Conservation (phyloP, 2,888 invertebrate species). For the Altica lythri region DNA sequence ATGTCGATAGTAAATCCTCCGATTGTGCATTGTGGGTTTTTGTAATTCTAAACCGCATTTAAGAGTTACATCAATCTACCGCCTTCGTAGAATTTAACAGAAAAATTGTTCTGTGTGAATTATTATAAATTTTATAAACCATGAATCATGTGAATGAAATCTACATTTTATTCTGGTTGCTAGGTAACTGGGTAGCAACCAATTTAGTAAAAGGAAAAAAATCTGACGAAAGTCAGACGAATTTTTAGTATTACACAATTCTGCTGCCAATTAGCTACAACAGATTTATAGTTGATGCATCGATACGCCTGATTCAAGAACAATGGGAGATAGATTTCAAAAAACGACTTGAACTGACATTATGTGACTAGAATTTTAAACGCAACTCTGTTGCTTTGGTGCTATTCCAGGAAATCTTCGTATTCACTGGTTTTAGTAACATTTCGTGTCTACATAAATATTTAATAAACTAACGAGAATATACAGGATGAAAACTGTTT, state of each 20-base stretch:
- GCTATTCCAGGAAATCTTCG: slow-evolving; percentile 27
- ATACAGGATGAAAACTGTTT: too few relatives aligned
- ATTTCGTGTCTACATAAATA: too few relatives aligned
- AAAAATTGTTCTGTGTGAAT: background rate
- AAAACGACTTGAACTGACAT: slow-evolving; percentile 26
- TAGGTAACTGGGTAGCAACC: too few relatives aligned
- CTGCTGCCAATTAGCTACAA: slow-evolving; percentile 48
- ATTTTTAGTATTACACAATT: slow-evolving; percentile 38
- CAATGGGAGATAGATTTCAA: slow-evolving; percentile 44
- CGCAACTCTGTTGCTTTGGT: slow-evolving; percentile 27
- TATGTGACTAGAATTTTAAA: slow-evolving; percentile 33
- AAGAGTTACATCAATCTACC: slow-evolving; percentile 45
- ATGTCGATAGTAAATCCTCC: slow-evolving; percentile 47
- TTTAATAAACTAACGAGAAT: too few relatives aligned
- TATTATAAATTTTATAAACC: too few relatives aligned
- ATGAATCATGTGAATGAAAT: too few relatives aligned
- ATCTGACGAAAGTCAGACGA: slow-evolving; percentile 36
- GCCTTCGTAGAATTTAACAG: slow-evolving; percentile 35
- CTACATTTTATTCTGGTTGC: too few relatives aligned
- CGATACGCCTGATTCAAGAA: slow-evolving; percentile 52
- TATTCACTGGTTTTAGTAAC: too few relatives aligned
- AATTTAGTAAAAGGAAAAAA: background rate
- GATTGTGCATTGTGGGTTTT: slow-evolving; percentile 45
- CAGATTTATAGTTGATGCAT: slow-evolving; percentile 52
- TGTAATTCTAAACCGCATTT: slow-evolving; percentile 46